A percentile compares a stretch with the other conserved stretches of the same genome.
phyloP scores from a whole-genome alignment of 2,113 vertebrate species.

The Trematomus loennbergii region DNA sequence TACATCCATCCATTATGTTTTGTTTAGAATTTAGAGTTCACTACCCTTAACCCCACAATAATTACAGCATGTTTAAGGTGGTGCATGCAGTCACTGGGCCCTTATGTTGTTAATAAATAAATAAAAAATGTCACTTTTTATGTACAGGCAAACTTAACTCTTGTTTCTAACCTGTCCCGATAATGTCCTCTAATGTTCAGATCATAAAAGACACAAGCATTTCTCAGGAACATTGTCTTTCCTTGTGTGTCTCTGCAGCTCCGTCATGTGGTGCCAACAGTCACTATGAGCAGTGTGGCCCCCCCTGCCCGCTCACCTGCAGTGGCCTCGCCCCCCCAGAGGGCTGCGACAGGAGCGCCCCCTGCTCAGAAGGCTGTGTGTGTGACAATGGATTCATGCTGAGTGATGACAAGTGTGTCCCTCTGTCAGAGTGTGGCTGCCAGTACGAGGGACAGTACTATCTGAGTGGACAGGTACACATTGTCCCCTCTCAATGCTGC shows the following conservation, averaged over 20 bases:
- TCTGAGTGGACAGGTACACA: slow-evolving; percentile 23
- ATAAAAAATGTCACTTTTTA: not conserved
- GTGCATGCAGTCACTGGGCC: not conserved
- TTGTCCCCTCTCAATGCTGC: not conserved
- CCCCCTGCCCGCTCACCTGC: slow-evolving; percentile 43
- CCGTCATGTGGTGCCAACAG: slow-evolving; percentile 28
- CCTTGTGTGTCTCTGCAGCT: slow-evolving; percentile 13
- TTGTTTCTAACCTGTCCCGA: not conserved
- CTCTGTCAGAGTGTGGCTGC: slow-evolving; percentile 46
- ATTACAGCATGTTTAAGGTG: not conserved
- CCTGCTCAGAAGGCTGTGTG: slow-evolving; percentile 41
- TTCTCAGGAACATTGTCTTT: not conserved
- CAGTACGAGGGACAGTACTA: slow-evolving; percentile 35
- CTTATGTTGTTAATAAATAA: no score
- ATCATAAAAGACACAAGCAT: not conserved
- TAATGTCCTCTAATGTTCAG: not conserved
- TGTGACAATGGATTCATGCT: slow-evolving; percentile 37
- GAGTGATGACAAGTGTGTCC: slow-evolving; percentile 46
- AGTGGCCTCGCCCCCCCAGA: not conserved
- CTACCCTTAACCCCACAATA: not conserved
- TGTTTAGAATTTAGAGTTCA: not conserved
- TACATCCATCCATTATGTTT: not conserved
- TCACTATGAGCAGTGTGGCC: slow-evolving; percentile 35
- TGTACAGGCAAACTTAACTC: not conserved
- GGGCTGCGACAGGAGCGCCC: slow-evolving; percentile 10